phyloP scores from a whole-genome alignment of 2,113 vertebrate species.

The Callionymus lyra region DNA sequence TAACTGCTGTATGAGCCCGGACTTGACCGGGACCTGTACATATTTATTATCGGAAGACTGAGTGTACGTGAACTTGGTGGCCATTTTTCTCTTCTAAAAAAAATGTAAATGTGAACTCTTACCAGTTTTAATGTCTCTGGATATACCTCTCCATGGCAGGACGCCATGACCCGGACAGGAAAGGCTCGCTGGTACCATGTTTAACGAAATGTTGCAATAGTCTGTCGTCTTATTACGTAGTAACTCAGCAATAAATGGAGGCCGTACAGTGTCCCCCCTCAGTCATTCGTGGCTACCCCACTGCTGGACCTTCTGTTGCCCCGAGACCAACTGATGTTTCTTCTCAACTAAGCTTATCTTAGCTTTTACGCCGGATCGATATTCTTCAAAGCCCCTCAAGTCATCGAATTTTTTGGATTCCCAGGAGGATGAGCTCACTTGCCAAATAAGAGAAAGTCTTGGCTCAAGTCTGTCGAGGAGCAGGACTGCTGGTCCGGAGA shows the following conservation, averaged over 20 bases:
- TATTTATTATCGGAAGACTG: constrained; percentile 63
- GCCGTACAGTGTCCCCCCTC: constrained; percentile 30
- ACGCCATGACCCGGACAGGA: constrained; percentile 46
- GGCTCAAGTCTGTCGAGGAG: too few species aligned
- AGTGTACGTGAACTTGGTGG: constrained; percentile 57
- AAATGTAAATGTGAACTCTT: constrained; percentile 59
- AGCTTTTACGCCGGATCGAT: constrained; percentile 20
- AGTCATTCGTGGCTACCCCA: constrained; percentile 39
- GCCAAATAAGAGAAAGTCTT: too few species aligned
- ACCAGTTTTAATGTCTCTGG: constrained; percentile 60
- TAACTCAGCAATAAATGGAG: constrained; percentile 68
- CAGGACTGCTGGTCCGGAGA: too few species aligned
- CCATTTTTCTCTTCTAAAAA: constrained; percentile 56
- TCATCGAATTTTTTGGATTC: too few species aligned
- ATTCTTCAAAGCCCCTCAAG: too few species aligned
- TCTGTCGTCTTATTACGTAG: constrained; percentile 60
- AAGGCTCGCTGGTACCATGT: constrained; percentile 49
- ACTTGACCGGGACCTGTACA: constrained; percentile 61
- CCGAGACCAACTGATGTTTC: constrained; percentile 14
- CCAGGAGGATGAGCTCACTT: too few species aligned
- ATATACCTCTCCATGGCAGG: constrained; percentile 70
- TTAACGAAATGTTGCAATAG: constrained; percentile 58
- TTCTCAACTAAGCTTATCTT: constrained; percentile 34
- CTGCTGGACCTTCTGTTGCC: constrained; percentile 50
- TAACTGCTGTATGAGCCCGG: constrained; percentile 36